phyloP scores from a whole-genome alignment of 2,113 vertebrate species.

The Leucoraja erinaceus region DNA sequence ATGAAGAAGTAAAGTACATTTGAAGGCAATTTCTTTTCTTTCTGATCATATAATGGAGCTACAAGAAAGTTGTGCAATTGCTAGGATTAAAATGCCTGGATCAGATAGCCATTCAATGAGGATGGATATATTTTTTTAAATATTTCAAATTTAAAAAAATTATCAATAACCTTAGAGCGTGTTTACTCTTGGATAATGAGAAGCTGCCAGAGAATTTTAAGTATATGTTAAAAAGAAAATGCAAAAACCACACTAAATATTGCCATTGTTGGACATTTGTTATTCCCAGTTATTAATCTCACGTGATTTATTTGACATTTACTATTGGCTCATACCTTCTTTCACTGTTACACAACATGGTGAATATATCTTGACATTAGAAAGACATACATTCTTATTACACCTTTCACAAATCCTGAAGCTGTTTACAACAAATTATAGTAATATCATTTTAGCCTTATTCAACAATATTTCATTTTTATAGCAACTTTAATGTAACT shows the following conservation, averaged over 20 bases:
- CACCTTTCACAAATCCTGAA: not conserved
- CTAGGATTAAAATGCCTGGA: not conserved
- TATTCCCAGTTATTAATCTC: not conserved
- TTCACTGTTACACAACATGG: not conserved
- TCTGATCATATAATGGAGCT: not conserved
- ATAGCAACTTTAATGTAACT: not conserved
- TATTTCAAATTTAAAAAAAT: not conserved
- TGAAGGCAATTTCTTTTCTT: not conserved
- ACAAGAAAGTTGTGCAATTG: not conserved
- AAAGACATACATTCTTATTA: not conserved
- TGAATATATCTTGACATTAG: not conserved
- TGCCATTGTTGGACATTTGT: not conserved
- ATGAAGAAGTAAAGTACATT: too few relatives aligned
- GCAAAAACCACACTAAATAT: not conserved
- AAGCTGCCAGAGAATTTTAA: not conserved
- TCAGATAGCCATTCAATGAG: not conserved
- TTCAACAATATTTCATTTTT: not conserved
- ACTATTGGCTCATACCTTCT: not conserved
- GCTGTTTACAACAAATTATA: too few relatives aligned
- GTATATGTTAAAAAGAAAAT: not conserved
- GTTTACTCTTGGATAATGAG: not conserved
- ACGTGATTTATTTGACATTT: too few relatives aligned
- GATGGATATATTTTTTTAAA: too few relatives aligned
- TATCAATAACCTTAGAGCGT: not conserved
- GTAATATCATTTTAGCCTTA: too few relatives aligned